Evolutionary conservation across 2,113 vertebrate genomes (phyloP), one percentile per base, ranked within the genome.

Genomic region (Paradisaea rubra): DNA sequence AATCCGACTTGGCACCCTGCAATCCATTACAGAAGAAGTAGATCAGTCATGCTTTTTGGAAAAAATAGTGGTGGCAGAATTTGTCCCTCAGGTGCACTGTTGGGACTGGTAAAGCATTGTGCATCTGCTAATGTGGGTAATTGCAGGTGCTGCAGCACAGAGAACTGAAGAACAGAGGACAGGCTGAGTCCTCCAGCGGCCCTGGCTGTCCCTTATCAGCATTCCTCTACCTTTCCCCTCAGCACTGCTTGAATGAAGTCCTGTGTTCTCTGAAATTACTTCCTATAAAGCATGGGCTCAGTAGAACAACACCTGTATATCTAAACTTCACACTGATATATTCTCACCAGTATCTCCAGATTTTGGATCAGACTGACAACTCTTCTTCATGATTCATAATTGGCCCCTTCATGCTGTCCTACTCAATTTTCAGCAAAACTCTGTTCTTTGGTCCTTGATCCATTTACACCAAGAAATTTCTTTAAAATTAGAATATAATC

Each of bases 401-500:
- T 30, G 4, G 6, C 35, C 25, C 2, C 3, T 74, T 66, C 74
- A 21, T 49, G 35, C 31, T 5, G 0, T 63, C 30, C n/a, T 71
- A 49, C 6, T 68, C 14, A 31, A 53, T 56, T 79, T 88, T 73
- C 71, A 54, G 42, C 37, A 83, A 86, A 83, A 23, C 14, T 1
- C 0, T 4, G 0, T 45, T 86, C 59, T 95, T 90, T 93, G 50
- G 52, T 70, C 21, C 30, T 77, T 66, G 23, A 45, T 53, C 35
- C 9, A 31, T 81, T 70, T 66, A 41, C 11, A 65, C 31, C 16
- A 57, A 61, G 18, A 61, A 77, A 57, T 80, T 57, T 16, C 35
- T 89, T 93, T 89, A 41, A 91, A 85, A 88, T 69, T 72, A 15
- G 6, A 72, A 57, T 77, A 25, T 13, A 14, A 57, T 89, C 61